Evolutionary conservation across 2,888 invertebrate species (phyloP).

Genomic region (Drosophila imparisetae): DNA sequence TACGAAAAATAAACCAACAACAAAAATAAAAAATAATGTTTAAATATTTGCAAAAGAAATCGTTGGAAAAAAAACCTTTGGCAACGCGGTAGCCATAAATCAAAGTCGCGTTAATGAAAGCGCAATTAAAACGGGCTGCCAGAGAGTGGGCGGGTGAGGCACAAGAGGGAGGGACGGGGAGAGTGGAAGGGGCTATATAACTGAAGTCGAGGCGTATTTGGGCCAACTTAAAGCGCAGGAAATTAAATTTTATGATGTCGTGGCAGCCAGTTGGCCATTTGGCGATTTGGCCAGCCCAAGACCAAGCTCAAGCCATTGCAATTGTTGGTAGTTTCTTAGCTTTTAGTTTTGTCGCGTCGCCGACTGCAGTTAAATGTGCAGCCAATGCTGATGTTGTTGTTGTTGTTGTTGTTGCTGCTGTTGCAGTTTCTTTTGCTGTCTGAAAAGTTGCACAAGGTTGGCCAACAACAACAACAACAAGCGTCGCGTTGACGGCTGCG

Average conservation of each 20-base stretch:
- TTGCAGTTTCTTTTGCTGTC: slow-evolving; percentile 76
- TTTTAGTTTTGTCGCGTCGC: slow-evolving; percentile 58
- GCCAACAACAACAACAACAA: slow-evolving; percentile 35
- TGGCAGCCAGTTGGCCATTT: slow-evolving; percentile 76
- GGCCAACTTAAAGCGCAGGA: slow-evolving; percentile 79
- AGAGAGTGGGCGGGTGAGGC: slow-evolving; percentile 43
- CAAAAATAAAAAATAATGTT: slow-evolving; percentile 57
- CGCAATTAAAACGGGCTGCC: slow-evolving; percentile 77
- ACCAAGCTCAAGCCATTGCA: slow-evolving; percentile 54
- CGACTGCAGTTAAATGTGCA: slow-evolving; percentile 75
- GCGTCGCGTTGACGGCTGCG: slow-evolving; percentile 59
- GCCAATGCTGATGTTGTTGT: slow-evolving; percentile 33
- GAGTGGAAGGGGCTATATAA: slow-evolving; percentile 4
- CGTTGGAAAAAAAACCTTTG: slow-evolving; percentile 73
- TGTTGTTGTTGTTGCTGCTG: slow-evolving; percentile 27
- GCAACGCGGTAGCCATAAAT: slow-evolving; percentile 81
- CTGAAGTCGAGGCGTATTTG: slow-evolving; percentile 65
- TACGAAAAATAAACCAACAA: slow-evolving; percentile 2
- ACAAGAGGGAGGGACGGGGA: not conserved
- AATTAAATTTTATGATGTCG: slow-evolving; percentile 80
- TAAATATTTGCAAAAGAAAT: slow-evolving; percentile 83
- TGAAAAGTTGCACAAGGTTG: slow-evolving; percentile 80
- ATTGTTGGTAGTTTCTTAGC: slow-evolving; percentile 50
- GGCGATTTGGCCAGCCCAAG: slow-evolving; percentile 51
- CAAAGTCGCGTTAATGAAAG: slow-evolving; percentile 82